phyloP scores from a whole-genome alignment of 2,113 vertebrate species.

The Zosterops borbonicus region DNA sequence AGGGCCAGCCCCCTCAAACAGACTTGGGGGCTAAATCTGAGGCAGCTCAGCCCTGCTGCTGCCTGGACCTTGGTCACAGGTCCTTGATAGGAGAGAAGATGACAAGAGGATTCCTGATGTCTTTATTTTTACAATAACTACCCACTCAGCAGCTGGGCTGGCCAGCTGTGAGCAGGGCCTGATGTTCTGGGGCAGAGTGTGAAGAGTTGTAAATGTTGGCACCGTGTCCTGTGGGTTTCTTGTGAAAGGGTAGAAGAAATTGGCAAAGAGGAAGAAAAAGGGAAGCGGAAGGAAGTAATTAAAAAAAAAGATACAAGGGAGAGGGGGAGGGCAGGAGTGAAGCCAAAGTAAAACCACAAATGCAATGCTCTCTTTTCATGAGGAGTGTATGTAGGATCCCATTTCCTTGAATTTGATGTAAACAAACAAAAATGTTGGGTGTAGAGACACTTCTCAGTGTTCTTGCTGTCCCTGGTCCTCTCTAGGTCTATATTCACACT shows the following conservation, averaged over 20 bases:
- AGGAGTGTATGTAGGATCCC: not conserved
- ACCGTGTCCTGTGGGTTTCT: not conserved
- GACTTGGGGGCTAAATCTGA: not conserved
- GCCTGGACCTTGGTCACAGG: not conserved
- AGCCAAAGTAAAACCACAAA: not conserved
- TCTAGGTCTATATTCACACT: not conserved
- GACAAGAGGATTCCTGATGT: not conserved
- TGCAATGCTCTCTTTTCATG: not conserved
- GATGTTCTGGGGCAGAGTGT: not conserved
- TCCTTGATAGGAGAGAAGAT: not conserved
- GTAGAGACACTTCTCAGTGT: not conserved
- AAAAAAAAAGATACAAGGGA: not conserved
- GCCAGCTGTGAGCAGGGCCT: not conserved
- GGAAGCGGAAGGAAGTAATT: not conserved
- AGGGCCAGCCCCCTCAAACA: not conserved
- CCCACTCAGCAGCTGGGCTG: not conserved
- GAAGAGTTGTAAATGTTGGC: no score
- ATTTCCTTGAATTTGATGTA: fast-evolving
- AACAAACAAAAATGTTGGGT: fast-evolving
- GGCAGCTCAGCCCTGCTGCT: not conserved
- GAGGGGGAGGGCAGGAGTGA: not conserved
- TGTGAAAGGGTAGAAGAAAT: not conserved
- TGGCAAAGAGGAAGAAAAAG: not conserved
- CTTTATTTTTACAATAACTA: not conserved
- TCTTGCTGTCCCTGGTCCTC: not conserved